Evolutionary conservation across 2,888 invertebrate species (phyloP).

Genomic region (Hedychridium roseum): DNA sequence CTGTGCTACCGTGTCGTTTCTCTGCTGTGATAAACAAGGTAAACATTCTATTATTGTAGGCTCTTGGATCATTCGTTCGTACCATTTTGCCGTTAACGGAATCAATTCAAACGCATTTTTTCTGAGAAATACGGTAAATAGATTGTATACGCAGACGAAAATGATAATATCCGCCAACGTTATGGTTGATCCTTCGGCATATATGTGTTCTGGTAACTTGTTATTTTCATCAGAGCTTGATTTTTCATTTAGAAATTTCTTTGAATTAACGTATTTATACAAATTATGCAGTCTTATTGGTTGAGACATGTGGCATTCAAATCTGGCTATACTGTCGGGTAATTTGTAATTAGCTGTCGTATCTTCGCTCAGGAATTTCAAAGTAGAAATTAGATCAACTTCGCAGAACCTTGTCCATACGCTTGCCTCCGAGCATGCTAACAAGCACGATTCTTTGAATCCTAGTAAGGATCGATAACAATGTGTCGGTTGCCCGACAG

Average conservation of each 20-base stretch:
- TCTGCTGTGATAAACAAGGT: conserved; percentile 49
- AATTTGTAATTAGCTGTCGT: conserved; percentile 59
- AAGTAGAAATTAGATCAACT: conserved; percentile 75
- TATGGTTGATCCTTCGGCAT: conserved; percentile 83
- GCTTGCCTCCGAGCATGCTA: conserved; percentile 85
- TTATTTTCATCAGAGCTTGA: conserved; percentile 48
- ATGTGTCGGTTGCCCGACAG: conserved; percentile 45
- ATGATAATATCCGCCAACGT: conserved; percentile 86
- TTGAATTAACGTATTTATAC: conserved; percentile 65
- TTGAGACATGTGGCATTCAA: conserved; percentile 85
- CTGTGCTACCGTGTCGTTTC: not conserved
- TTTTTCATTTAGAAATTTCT: conserved; percentile 65
- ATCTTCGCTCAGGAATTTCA: conserved; percentile 63
- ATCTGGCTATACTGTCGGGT: conserved; percentile 76
- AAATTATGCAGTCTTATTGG: conserved; percentile 88
- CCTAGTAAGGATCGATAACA: conserved; percentile 72
- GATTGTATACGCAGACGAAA: conserved; percentile 73
- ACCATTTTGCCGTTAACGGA: conserved; percentile 75
- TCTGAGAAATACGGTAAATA: conserved; percentile 65
- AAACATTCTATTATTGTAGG: conserved; percentile 49
- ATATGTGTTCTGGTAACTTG: conserved; percentile 70
- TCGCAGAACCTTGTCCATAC: conserved; percentile 95
- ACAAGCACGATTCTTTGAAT: conserved; percentile 80
- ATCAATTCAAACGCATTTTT: conserved; percentile 59
- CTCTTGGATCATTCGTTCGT: conserved; percentile 59